Evolutionary conservation across 1,140 invertebrate genomes (phyloP), one percentile per base, ranked within the genome.

Genomic region (Sitobion miscanthi): DNA sequence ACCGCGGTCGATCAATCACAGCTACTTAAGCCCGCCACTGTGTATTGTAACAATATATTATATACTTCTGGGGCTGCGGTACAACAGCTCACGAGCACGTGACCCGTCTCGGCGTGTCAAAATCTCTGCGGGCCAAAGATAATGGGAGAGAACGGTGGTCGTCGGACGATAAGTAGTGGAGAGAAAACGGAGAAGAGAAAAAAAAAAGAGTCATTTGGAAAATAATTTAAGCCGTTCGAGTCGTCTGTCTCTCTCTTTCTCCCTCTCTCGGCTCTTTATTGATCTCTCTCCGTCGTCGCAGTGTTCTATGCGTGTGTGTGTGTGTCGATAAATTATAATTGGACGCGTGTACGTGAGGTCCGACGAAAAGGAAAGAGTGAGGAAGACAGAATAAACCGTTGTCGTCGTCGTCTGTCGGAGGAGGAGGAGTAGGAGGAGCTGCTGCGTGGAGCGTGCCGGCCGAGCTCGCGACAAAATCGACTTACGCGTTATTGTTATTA

Each of bases 1-100:
- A 20, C 82, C 82, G 38, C 83, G 83, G 83, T 86, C 83, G 42
- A 86, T 86, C 83, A 86, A 86, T 86, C 83, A 86, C 83, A 25
- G 38, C 38, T 86, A 86, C 23, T 45, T 86, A 86, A 86, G 83
- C 83, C 25, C 83, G 42, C 42, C 83, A 85, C 82, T 38, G 77
- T 38, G 35, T 38, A 62, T 25, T 7, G 25, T 62, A 25, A 23
- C 25, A 62, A 47, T 47, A 47, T 47, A 47, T 6, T 47, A 47
- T 47, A 47, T 9, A 47, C 57, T 62, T 62, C 30, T 69, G 62
- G 35, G 7, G 17, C 20, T 20, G 35, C 35, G 5, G 17, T 82
- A 82, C 35, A 23, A 82, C 77, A 17, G 42, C 42, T 2, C 77
- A 0, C 1, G 2, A 85, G 83, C 83, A 45, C 83, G 83, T 86